Conservation (phyloP, 2,797 vertebrate genomes). For the Acanthurus leucopareius region DNA sequence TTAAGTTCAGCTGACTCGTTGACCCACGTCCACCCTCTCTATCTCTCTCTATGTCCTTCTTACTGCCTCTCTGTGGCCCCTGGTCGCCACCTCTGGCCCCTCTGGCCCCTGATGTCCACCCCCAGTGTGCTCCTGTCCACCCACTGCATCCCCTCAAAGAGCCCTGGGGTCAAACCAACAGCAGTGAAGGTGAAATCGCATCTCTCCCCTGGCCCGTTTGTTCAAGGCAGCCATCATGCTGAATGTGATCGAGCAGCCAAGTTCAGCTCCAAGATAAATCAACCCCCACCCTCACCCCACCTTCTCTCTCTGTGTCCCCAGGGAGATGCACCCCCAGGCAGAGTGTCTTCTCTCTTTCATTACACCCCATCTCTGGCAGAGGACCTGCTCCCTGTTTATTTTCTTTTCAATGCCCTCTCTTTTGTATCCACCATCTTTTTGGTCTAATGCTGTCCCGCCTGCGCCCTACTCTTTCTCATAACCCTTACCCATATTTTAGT, state of each 20-base stretch:
- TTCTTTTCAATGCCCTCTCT: slow-evolving; percentile 56
- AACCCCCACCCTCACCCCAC: slow-evolving; percentile 4
- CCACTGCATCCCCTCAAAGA: slow-evolving; percentile 72
- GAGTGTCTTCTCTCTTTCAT: slow-evolving; percentile 68
- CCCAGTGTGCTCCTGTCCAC: slow-evolving; percentile 80
- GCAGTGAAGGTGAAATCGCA: slow-evolving; percentile 77
- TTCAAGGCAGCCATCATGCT: slow-evolving; percentile 76
- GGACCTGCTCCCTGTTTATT: slow-evolving; percentile 73
- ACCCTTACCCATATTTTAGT: slow-evolving; percentile 41
- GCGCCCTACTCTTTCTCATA: slow-evolving; percentile 63
- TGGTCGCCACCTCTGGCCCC: slow-evolving; percentile 76
- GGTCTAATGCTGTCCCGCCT: slow-evolving; percentile 21
- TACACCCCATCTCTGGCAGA: slow-evolving; percentile 64
- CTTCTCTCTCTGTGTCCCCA: slow-evolving; percentile 47
- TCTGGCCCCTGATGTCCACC: slow-evolving; percentile 72
- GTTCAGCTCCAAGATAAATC: slow-evolving; percentile 84
- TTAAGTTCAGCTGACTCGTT: slow-evolving; percentile 82
- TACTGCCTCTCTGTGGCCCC: slow-evolving; percentile 63
- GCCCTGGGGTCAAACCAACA: slow-evolving; percentile 72
- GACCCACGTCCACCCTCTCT: slow-evolving; percentile 81
- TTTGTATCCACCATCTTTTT: slow-evolving; percentile 57
- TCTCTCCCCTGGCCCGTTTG: slow-evolving; percentile 68
- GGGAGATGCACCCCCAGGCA: slow-evolving; percentile 64
- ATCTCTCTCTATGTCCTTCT: slow-evolving; percentile 66
- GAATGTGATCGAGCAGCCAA: slow-evolving; percentile 81